Evolutionary conservation across 1,140 invertebrate species (phyloP).

Genomic region (Parapsyche elsis): DNA sequence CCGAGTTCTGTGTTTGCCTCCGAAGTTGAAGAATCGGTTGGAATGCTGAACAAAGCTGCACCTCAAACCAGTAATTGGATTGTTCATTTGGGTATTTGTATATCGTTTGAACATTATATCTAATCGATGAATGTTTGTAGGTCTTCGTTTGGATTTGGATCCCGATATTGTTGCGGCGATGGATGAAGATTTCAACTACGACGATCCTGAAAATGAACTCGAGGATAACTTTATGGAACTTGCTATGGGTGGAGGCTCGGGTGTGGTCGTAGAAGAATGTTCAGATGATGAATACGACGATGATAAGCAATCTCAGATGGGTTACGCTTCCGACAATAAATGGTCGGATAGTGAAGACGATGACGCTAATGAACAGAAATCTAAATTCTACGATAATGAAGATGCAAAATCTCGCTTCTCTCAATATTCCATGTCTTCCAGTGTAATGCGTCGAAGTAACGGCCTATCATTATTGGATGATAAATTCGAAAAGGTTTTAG

Average conservation of each 20-base stretch:
- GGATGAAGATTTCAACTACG: conserved; percentile 91
- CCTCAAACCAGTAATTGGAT: conserved; percentile 72
- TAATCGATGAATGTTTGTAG: conserved; percentile 60
- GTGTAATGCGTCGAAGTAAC: conserved; percentile 88
- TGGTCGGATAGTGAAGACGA: conserved; percentile 60
- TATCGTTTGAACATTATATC: not conserved
- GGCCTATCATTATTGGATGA: conserved; percentile 87
- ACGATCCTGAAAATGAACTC: conserved; percentile 84
- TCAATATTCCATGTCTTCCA: conserved; percentile 94
- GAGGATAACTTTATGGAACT: conserved; percentile 92
- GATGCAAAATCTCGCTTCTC: conserved; percentile 92
- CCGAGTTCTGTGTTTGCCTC: conserved; percentile 94
- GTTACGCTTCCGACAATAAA: conserved; percentile 56
- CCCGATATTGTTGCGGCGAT: conserved; percentile 93
- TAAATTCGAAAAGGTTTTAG: conserved; percentile 87
- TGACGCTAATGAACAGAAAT: conserved; percentile 62
- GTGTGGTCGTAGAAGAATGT: conserved; percentile 52
- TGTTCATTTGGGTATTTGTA: not conserved
- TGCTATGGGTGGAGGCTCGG: conserved; percentile 71
- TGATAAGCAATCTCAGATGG: conserved; percentile 68
- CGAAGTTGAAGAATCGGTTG: conserved; percentile 86
- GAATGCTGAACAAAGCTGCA: conserved; percentile 89
- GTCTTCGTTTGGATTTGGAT: conserved; percentile 85
- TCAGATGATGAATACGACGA: conserved; percentile 64
- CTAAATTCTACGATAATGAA: conserved; percentile 71